Evolutionary conservation across 2,113 vertebrate species (phyloP).

Genomic region (Murina feae): DNA sequence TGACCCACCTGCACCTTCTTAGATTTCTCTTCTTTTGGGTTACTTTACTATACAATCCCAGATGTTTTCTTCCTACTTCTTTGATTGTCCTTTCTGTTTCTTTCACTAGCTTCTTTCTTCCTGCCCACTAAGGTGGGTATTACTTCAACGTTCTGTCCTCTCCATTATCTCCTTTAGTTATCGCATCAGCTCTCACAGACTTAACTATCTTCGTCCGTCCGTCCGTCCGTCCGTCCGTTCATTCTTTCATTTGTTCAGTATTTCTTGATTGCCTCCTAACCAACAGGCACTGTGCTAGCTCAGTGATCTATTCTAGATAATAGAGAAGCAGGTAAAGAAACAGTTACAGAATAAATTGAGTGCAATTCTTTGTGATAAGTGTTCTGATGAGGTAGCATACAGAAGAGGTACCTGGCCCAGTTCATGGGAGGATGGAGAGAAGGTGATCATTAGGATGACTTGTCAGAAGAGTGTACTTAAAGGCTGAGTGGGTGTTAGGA

Average conservation of each 20-base stretch:
- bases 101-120: slow-evolving; percentile 26
- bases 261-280: slow-evolving; percentile 21
- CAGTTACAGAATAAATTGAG: not conserved
- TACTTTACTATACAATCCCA: not conserved
- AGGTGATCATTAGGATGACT: not conserved
- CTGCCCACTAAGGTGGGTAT: not conserved
- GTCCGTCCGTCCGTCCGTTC: not conserved
- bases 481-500: not conserved
- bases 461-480: not conserved
- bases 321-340: slow-evolving; percentile 17
- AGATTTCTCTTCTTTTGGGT: slow-evolving; percentile 46
- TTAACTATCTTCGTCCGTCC: slow-evolving; percentile 28
- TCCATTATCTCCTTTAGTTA: slow-evolving; percentile 49
- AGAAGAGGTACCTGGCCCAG: not conserved
- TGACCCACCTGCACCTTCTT: not conserved
- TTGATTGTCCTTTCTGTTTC: slow-evolving; percentile 53
- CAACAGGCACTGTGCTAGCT: not conserved
- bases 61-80: slow-evolving; percentile 41
- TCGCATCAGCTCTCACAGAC: slow-evolving; percentile 56
- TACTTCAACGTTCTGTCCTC: slow-evolving; percentile 16
- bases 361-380: slow-evolving; percentile 21
- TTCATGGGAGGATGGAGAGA: not conserved
- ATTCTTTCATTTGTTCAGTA: slow-evolving; percentile 37
- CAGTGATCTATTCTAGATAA: not conserved
- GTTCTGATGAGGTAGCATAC: not conserved